Base-by-base conservation (phyloP, 2,113 vertebrate genomes). In the Sphaerodactylus townsendi region DNA sequence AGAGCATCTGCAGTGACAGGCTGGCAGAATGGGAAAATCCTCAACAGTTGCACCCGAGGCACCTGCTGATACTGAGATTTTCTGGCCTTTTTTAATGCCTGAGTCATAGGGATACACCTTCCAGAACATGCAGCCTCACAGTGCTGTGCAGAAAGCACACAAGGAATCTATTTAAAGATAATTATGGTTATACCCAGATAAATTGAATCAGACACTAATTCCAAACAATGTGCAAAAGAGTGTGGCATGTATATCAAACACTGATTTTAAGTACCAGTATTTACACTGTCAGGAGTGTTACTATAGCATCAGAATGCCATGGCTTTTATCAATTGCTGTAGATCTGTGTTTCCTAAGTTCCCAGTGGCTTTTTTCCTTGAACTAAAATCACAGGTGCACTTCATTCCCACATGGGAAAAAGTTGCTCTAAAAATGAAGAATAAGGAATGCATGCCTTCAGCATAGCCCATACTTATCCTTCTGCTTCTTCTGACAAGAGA, bases 1-100 rank as follows among this genome's bases (percentile, higher is more conserved):
- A 89, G 65, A 62, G 64, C 28, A 48, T 83, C 77, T 74, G 87
- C 89, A 88, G 85, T 48, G 87, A 59, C 71, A 86, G 30, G 4
- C 79, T 79, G 41, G 46, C 78, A 68, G 77, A 30, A 77, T 56
- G 66, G 83, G 79, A 70, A 79, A 69, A 59, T 88, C 86, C 0
- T 1, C n/a, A 79, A 62, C 48, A 25, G n/a, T 4, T 11, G 10
- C 65, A 83, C 59, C 3, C 1, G 10, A 23, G 71, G 39, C 0
- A 0, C 75, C n/a, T 33, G 39, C 39, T 75, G 9, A 56, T 1
- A 1, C 79, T 79, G 79, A 84, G 56, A 72, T 50, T 19, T 74
- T 88, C 72, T 53, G 6, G 46, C 37, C 77, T 10, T 1, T 3
- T 35, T 17, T 30, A 15, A 53, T 68, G 68, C 68, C 87, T 73